These are phyloP conservation scores for Acanthurus tractus DNA, from an alignment of 2,797 vertebrate species.

Conservation along the genomic window DNA sequence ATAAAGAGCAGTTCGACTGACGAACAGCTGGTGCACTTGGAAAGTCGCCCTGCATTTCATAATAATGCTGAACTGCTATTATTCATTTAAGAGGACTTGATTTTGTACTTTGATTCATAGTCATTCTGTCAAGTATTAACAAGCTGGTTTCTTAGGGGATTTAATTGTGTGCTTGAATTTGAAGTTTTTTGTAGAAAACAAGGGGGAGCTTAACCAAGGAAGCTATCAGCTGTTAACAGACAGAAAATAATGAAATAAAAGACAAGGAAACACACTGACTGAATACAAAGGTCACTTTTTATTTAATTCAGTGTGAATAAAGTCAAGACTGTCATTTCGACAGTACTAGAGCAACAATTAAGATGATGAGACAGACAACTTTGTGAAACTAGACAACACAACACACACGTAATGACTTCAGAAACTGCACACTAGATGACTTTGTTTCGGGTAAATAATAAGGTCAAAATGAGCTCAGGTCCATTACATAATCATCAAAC, in stretches of 20 bases:
- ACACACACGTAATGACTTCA: constrained; percentile 26
- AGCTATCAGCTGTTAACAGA: neutral
- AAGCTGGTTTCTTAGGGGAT: neutral
- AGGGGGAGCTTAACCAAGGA: neutral
- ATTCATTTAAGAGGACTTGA: constrained; percentile 16
- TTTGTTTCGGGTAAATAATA: constrained; percentile 46
- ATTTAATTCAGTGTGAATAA: constrained; percentile 79
- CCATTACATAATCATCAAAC: constrained; percentile 35
- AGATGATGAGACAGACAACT: constrained; percentile 47
- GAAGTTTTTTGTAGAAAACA: neutral
- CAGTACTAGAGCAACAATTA: constrained; percentile 40
- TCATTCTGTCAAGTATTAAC: constrained; percentile 8
- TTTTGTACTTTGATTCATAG: constrained; percentile 7
- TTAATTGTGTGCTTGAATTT: neutral
- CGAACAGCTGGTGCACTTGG: constrained; percentile 29
- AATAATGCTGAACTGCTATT: neutral
- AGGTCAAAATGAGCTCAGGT: constrained; percentile 39
- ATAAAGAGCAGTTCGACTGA: constrained; percentile 1
- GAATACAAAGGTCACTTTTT: constrained; percentile 84
- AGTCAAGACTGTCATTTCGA: constrained; percentile 55
- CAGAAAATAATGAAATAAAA: neutral
- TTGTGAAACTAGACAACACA: constrained; percentile 46
- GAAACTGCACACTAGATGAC: constrained; percentile 37
- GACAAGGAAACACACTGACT: constrained; percentile 1
- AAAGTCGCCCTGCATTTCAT: constrained; percentile 26